phyloP scores from a whole-genome alignment of 2,797 vertebrate species.

The Garrulus glandarius region DNA sequence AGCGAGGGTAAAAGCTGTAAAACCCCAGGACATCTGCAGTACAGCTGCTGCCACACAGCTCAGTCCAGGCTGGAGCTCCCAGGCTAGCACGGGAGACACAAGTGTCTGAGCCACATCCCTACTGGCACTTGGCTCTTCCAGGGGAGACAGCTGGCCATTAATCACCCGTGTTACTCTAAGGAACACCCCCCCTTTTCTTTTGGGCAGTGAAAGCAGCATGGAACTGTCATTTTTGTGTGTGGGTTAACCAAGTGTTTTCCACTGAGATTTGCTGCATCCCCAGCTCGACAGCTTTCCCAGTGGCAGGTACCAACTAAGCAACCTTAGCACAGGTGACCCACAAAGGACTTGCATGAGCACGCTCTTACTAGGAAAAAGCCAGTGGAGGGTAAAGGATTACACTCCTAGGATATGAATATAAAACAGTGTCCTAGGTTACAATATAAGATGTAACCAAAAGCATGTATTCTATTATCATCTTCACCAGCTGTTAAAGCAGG shows the following conservation, averaged over 20 bases:
- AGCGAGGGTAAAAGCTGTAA: rapidly evolving
- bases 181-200: not conserved
- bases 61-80: not conserved
- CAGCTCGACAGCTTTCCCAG: not conserved
- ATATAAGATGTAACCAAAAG: not conserved
- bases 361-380: not conserved
- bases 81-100: not conserved
- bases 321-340: not conserved
- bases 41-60: not conserved
- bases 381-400: not conserved
- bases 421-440: not conserved
- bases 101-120: not conserved
- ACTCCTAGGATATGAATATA: not conserved
- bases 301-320: not conserved
- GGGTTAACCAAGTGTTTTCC: not conserved
- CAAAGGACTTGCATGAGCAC: not conserved
- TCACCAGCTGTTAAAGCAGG: not conserved
- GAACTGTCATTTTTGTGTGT: not conserved
- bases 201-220: rapidly evolving
- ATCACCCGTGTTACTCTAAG: not conserved
- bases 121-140: not conserved
- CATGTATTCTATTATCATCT: not conserved
- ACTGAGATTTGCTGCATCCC: not conserved
- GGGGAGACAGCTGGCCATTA: not conserved
- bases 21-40: rapidly evolving